Conservation (phyloP, 2,113 vertebrate genomes). For the Zosterops lateralis region DNA sequence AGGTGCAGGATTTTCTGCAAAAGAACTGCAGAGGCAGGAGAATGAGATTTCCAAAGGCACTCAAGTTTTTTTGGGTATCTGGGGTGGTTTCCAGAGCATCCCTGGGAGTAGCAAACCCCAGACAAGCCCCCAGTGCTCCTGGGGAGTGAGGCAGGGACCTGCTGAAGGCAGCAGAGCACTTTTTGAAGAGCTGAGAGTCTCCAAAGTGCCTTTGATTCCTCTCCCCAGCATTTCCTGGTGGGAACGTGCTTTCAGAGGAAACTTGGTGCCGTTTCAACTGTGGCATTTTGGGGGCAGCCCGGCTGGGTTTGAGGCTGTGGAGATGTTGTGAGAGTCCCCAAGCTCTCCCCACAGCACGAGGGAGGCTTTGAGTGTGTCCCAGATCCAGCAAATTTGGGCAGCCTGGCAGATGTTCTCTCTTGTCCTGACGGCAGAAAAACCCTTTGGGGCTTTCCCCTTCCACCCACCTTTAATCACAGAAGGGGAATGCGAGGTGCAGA, state of each 20-base stretch:
- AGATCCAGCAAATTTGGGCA: conserved; percentile 31
- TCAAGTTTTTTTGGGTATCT: background rate
- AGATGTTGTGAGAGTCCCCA: background rate
- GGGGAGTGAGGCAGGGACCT: background rate
- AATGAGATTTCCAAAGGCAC: background rate
- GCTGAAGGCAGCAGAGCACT: background rate
- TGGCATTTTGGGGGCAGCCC: background rate
- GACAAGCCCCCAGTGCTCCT: background rate
- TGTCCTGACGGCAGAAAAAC: conserved; percentile 23
- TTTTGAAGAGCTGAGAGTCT: background rate
- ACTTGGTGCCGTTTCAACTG: background rate
- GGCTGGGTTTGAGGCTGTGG: background rate
- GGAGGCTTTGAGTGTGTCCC: conserved; percentile 13
- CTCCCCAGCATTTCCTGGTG: background rate
- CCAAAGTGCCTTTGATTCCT: background rate
- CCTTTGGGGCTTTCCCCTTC: conserved; percentile 5
- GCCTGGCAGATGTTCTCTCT: conserved; percentile 29
- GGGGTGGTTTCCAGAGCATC: background rate
- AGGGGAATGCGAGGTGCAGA: background rate
- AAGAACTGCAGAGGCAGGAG: background rate
- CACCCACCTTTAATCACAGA: background rate
- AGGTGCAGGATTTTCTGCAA: background rate
- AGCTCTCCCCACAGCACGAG: background rate
- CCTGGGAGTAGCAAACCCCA: background rate
- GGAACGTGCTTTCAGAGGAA: background rate